Conservation (phyloP, 2,113 vertebrate species). For the Perca fluviatilis region DNA sequence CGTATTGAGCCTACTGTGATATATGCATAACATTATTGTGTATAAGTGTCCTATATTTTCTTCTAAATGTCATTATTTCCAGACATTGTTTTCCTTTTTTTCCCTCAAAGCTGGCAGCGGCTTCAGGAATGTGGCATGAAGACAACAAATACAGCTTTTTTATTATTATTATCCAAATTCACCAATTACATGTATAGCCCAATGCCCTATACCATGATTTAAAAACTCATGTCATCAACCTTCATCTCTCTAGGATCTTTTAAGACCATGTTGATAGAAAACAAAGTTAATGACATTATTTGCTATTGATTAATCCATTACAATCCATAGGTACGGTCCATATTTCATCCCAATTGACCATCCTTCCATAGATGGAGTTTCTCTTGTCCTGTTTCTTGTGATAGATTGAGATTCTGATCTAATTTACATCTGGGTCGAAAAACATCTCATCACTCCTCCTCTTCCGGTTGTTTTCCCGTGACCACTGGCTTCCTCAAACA, state of each 20-base stretch:
- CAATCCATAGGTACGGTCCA: not conserved
- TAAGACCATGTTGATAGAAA: constrained; percentile 23
- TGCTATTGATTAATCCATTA: constrained; percentile 49
- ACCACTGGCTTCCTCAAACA: constrained; percentile 73
- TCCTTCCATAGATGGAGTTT: constrained; percentile 24
- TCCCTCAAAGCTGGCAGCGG: constrained; percentile 51
- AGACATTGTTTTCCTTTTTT: not conserved
- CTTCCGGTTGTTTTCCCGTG: constrained; percentile 66
- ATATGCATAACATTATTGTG: not conserved
- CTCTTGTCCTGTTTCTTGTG: constrained; percentile 45
- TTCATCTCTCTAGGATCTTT: not conserved
- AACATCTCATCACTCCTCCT: constrained; percentile 69
- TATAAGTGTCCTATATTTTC: not conserved
- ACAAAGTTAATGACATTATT: constrained; percentile 37
- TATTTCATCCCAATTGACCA: constrained; percentile 50
- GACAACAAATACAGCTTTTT: constrained; percentile 6
- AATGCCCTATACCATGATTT: not conserved
- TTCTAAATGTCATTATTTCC: constrained; percentile 33
- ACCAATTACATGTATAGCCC: not conserved
- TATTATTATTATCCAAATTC: not conserved
- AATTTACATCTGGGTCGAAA: constrained; percentile 78
- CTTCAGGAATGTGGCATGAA: not conserved
- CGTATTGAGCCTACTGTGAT: not conserved
- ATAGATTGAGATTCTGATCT: constrained; percentile 76
- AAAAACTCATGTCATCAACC: not conserved